Base-by-base conservation (phyloP, 2,888 invertebrate genomes). In the Galerucella nymphaeae region DNA sequence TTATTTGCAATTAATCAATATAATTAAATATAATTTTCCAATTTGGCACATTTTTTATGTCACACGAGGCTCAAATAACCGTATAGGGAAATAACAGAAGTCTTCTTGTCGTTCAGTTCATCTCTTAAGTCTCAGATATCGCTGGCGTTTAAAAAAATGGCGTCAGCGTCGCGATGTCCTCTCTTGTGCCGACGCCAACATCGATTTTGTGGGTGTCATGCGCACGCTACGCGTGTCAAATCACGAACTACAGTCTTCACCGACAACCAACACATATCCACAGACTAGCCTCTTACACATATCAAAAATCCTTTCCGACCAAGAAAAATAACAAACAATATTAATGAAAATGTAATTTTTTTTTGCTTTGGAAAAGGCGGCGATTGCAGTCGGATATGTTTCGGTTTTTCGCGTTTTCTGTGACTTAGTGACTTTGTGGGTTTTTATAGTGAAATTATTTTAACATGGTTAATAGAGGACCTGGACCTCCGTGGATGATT, bases 171-270 rank as follows among this genome's bases (percentile, higher is more conserved):
- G 58, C 50, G 50, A 38, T 72, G 69, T 59, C 63, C 59, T 64
- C 66, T 72, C 67, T 78, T 77, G 77, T 79, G 81, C 79, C 81
- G 82, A 78, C 81, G 81, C 80, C 80, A 79, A 72, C 82, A 85
- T 84, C 84, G 85, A 84, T 84, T 84, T 84, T 84, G 78, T 77
- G 75, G 79, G 75, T 53, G 78, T 77, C 76, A 76, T 83, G 84
- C 83, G 83, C 84, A 83, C 79, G 82, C 82, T 80, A 76, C 81
- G 82, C 82, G 81, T 81, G 81, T 80, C 80, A 83, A 83, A 84
- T 84, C 83, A 82, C 82, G 81, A 83, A 80, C 82, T 82, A 81
- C 80, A 82, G 66, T 65, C 76, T 71, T 71, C 69, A 73, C 74
- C 77, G 79, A 78, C 79, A 80, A 81, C 80, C 79, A 79, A 82